Percentiles rank a stretch among this genome's conserved stretches.
These are phyloP conservation scores for Diachasmimorpha longicaudata DNA, from an alignment of 1,140 invertebrate genomes.

Conservation along the genomic window DNA sequence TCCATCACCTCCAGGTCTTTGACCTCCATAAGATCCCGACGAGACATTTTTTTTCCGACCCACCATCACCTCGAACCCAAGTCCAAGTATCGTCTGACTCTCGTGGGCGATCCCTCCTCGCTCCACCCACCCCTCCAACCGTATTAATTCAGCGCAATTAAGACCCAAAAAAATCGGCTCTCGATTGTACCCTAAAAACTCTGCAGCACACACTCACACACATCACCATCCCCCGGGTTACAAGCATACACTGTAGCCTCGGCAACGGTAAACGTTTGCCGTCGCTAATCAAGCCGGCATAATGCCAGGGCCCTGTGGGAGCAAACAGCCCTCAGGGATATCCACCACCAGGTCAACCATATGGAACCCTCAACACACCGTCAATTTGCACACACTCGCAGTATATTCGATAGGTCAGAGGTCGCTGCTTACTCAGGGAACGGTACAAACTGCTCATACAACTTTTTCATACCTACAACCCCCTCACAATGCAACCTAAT, in stretches of 20 bases:
- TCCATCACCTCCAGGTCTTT: too few relatives aligned
- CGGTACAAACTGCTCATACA: background rate
- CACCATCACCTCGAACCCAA: too few relatives aligned
- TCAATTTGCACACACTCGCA: background rate
- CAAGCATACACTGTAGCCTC: background rate
- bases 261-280: conserved; percentile 54
- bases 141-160: background rate
- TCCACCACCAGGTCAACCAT: background rate
- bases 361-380: background rate
- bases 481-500: background rate
- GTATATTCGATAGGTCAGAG: background rate
- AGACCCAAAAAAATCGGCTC: background rate
- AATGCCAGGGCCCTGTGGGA: conserved; percentile 51
- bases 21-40: too few relatives aligned
- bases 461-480: background rate
- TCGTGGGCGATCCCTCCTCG: too few relatives aligned
- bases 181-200: background rate
- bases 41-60: too few relatives aligned
- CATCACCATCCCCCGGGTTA: background rate
- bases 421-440: background rate
- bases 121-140: too few relatives aligned
- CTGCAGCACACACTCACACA: background rate
- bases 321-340: conserved; percentile 56
- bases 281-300: conserved; percentile 61
- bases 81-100: too few relatives aligned